Base-by-base conservation (phyloP, 2,888 invertebrate genomes). In the Oegoconia quadripuncta region DNA sequence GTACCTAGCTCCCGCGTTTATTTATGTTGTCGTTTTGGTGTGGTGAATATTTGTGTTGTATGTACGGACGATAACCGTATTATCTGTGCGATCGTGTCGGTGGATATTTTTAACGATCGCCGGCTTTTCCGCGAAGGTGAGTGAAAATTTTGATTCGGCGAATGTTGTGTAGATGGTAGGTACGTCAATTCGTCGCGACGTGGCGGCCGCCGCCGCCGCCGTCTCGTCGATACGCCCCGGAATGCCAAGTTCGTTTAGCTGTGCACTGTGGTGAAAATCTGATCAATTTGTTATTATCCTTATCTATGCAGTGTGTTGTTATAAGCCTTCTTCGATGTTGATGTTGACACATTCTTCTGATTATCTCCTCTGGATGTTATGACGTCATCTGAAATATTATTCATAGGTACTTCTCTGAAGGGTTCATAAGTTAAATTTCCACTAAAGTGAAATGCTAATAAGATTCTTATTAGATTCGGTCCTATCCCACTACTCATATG, bases 1-100 rank as follows among this genome's bases (percentile, higher is more conserved):
- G 66, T 72, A 74, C 60, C 71, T 71, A n/a, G 70, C 71, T 69
- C 72, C 65, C 74, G 74, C 76, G 76, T 79, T 83, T 84, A 84
- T 86, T 81, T 83, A 83, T 86, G 86, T 86, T 84, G 81, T 86
- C 84, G 79, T 84, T 81, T 82, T 86, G 79, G 86, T 86, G 86
- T 83, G 75, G 86, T 87, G 86, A 80, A 83, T 83, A 82, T 81
- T 79, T 81, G 86, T 87, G 87, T 72, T 80, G 75, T 82, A 81
- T 79, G 78, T 82, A 81, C 80, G 78, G 75, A 76, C 84, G 75
- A 84, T 82, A 79, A 80, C 84, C 82, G 84, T 86, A 79, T 82
- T 79, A 82, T 82, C 83, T 82, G 84, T 83, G 86, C 74, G 69
- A 75, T 75, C 72, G 70, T 80, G 66, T 70, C 73, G 66, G 78